Conservation (phyloP, 92 coral and sea anemone genomes). For the Diadumene lineata region DNA sequence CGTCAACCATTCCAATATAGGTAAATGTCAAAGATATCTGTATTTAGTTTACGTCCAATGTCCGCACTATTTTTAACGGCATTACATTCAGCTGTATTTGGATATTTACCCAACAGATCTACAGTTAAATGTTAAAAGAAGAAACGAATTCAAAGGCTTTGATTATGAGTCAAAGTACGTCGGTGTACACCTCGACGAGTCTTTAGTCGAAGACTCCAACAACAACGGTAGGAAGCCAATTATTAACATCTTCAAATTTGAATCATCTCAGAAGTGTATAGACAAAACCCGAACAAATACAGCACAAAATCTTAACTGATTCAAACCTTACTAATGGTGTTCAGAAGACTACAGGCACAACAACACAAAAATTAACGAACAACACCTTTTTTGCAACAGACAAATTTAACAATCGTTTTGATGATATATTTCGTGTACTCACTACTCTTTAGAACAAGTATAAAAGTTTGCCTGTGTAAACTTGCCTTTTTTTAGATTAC, state of each 20-base stretch:
- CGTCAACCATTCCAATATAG: conserved; percentile 29
- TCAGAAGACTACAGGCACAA: no score
- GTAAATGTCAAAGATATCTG: conserved; percentile 27
- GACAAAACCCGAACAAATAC: no score
- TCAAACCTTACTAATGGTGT: no score
- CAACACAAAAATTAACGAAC: no score
- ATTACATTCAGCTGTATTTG: no score
- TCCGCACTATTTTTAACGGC: no score
- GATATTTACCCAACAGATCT: conserved; percentile 21
- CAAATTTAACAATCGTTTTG: no score
- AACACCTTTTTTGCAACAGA: no score
- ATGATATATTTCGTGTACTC: no score
- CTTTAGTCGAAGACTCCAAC: conserved; percentile 27
- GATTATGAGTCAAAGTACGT: conserved; percentile 8
- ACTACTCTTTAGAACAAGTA: no score
- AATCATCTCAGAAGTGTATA: not conserved
- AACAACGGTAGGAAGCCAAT: conserved; percentile 42
- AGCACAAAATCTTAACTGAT: no score
- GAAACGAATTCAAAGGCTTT: conserved; percentile 31
- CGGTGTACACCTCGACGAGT: conserved; percentile 23
- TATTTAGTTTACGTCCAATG: no score
- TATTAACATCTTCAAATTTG: not conserved
- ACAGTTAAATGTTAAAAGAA: conserved; percentile 29
- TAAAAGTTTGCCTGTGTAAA: not conserved
- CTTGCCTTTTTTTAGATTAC: conserved; percentile 16